phyloP scores from a whole-genome alignment of 2,797 vertebrate species.

The Rhinophrynus dorsalis region DNA sequence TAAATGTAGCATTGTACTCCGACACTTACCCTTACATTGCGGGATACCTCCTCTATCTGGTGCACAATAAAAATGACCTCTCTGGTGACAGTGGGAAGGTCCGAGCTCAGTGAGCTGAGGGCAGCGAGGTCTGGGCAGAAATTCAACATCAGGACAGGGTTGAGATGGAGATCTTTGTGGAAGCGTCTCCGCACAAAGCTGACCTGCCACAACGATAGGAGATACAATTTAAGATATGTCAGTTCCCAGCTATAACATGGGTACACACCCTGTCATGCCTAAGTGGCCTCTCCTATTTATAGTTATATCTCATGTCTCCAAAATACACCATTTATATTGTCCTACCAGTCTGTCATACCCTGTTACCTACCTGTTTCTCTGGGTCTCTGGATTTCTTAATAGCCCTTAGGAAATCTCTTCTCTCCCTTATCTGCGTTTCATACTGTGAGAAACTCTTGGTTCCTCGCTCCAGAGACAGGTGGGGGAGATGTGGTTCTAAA shows the following conservation, averaged over 20 bases:
- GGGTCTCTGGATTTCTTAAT: conserved; percentile 78
- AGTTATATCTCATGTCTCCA: no score
- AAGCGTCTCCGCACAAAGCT: conserved; percentile 90
- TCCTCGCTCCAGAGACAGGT: conserved; percentile 86
- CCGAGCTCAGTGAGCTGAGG: conserved; percentile 32
- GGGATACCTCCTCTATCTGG: background rate
- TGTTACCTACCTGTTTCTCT: conserved; percentile 78
- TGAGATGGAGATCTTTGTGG: conserved; percentile 92
- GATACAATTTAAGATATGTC: background rate
- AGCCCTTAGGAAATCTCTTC: conserved; percentile 81
- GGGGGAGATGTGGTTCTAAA: conserved; percentile 86
- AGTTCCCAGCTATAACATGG: background rate
- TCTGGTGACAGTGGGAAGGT: conserved; percentile 78
- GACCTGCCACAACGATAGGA: conserved; percentile 65
- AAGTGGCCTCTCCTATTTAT: no score
- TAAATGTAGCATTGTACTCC: no score
- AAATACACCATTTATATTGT: no score
- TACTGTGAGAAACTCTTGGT: conserved; percentile 84
- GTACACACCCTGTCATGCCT: background rate
- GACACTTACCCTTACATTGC: conserved; percentile 14
- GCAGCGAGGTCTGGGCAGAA: conserved; percentile 84
- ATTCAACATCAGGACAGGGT: conserved; percentile 93
- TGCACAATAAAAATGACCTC: conserved; percentile 86
- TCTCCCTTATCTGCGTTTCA: conserved; percentile 76
- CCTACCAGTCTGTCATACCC: no score